A percentile compares a stretch with the other conserved stretches of the same genome.
These are phyloP conservation scores for Catostomus latipinnis DNA, from an alignment of 2,797 vertebrate species.

Conservation along the genomic window DNA sequence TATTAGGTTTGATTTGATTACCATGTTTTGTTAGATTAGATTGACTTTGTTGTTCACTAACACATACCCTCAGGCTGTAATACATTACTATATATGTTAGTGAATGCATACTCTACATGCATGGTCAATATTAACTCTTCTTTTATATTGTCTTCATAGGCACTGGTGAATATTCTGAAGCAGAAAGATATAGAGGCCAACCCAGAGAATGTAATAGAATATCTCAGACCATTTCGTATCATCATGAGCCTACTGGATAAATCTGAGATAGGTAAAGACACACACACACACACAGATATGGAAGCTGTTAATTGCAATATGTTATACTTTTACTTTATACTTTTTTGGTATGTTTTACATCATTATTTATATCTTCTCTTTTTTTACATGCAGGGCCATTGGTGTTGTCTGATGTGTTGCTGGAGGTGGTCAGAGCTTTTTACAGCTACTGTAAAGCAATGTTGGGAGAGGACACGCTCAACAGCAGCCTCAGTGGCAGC, in stretches of 20 bases:
- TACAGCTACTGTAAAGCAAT: constrained; percentile 87
- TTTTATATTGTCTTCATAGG: constrained; percentile 70
- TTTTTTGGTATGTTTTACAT: background rate
- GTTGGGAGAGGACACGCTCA: constrained; percentile 81
- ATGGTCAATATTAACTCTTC: background rate
- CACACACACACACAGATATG: background rate
- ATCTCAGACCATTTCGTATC: constrained; percentile 94
- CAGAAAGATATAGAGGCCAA: constrained; percentile 81
- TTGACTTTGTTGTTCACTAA: background rate
- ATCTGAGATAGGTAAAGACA: constrained; percentile 87
- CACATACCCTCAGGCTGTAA: background rate
- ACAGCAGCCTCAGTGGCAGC: constrained; percentile 83
- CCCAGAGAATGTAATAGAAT: constrained; percentile 80
- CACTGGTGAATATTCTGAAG: constrained; percentile 87
- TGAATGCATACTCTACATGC: background rate
- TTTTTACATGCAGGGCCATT: constrained; percentile 79
- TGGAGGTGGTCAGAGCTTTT: constrained; percentile 93
- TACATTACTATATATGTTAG: background rate
- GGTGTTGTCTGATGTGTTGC: constrained; percentile 85
- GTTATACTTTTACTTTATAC: background rate
- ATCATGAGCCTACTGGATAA: constrained; percentile 95
- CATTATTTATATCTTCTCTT: background rate
- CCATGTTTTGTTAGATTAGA: background rate
- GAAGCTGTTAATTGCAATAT: background rate
- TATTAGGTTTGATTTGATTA: background rate